Evolutionary conservation across 2,113 vertebrate genomes (phyloP), one percentile per base, ranked within the genome.

Genomic region (Pelusios castaneus): DNA sequence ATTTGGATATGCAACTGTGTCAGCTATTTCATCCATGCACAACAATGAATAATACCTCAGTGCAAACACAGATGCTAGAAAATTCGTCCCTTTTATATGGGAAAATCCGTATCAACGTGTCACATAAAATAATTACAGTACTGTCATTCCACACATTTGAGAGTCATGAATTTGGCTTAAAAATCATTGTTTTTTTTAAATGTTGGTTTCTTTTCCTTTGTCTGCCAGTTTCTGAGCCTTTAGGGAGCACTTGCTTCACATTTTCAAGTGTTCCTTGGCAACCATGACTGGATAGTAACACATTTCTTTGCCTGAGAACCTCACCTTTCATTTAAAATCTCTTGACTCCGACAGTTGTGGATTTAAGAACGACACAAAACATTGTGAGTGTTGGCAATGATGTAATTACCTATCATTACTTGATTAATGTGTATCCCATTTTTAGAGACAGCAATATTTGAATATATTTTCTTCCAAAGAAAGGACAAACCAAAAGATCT

Each of bases 11-110:
- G 85, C 84, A 87, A 24, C 3, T 5, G 1, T 0, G 11, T 78
- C 93, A 95, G 55, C 58, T 52, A 76, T 91, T 91, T 27, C 85
- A 79, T 86, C 94, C 91, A 87, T 8, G 82, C 88, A 58, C 82
- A 91, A 85, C 89, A 29, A 54, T 11, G 58, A 96, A 27, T 4
- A 58, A 86, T n/a, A 92, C 88, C 83, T 79, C 89, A 80, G 88
- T 47, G 86, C 75, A 89, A 96, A 87, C 8, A 54, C 83, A 58
- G 78, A 54, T 80, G 87, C 80, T 89, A 84, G 96, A 95, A 80
- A 0, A 2, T 43, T 89, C 85, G 85, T 82, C 70, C 88, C 56
- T 63, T 49, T 75, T 86, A 27, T 41, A 55, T 1, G 55, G 56
- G 54, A 93, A 95, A 95, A 87, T 10, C 54, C 2, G 0, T 5